Evolutionary conservation across 2,888 invertebrate genomes (phyloP).

Genomic region (Poecilobothrus nobilitatus): DNA sequence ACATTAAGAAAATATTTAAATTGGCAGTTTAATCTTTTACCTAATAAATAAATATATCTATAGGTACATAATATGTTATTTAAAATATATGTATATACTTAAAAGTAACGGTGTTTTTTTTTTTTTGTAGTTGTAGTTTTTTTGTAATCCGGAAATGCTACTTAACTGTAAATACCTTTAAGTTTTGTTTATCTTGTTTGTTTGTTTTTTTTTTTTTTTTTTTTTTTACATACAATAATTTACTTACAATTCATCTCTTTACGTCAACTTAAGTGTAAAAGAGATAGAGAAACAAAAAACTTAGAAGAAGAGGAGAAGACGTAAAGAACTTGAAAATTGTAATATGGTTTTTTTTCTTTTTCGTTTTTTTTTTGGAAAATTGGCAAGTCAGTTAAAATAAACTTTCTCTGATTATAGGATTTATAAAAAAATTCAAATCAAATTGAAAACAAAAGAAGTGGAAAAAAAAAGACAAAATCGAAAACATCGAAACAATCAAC

Average conservation of each 20-base stretch:
- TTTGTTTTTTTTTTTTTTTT: not conserved
- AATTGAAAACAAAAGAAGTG: not conserved
- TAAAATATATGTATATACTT: too few species aligned
- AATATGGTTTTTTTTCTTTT: too few species aligned
- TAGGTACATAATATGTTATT: too few species aligned
- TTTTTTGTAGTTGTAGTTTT: too few species aligned
- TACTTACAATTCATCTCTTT: too few species aligned
- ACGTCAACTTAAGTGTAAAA: not conserved
- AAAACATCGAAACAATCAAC: not conserved
- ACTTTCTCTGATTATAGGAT: not conserved
- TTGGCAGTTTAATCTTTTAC: not conserved
- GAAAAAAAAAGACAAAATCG: not conserved
- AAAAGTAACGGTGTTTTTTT: too few species aligned
- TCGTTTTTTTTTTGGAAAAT: not conserved
- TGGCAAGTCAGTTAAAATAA: not conserved
- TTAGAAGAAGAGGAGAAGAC: too few species aligned
- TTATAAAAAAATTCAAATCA: not conserved
- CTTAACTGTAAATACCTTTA: not conserved
- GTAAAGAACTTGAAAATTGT: too few species aligned
- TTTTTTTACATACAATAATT: too few species aligned
- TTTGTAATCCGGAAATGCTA: not conserved
- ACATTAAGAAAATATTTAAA: not conserved
- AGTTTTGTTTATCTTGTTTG: not conserved
- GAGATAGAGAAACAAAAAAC: not conserved
- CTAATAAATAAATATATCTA: not conserved